Evolutionary conservation across 2,113 vertebrate genomes (phyloP), one percentile per base, ranked within the genome.

Genomic region (Dinomys branickii): DNA sequence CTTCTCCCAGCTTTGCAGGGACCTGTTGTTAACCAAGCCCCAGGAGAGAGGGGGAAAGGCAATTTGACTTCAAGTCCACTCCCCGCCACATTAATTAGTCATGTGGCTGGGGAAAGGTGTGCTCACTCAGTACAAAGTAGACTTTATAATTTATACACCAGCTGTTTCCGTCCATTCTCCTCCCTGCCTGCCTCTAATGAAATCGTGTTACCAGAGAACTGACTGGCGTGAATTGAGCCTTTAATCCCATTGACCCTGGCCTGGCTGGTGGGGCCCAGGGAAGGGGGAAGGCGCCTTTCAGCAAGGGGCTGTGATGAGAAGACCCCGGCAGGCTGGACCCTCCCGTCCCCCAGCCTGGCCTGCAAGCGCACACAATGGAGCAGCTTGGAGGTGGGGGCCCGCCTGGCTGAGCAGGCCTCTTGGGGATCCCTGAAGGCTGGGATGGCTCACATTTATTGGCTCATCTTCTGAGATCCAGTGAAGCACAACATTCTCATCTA

Each of bases 401-500:
- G 99, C 99, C 99, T 99, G 98, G 99, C 99, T 99, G 99, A 99
- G 99, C 99, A 99, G 99, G 99, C 99, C 99, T 99, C 99, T 99
- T 99, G 99, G 99, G 99, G 96, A 94, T 97, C 97, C 99, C 99
- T 97, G 99, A 99, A 99, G 99, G 98, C 99, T 99, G 99, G 99
- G 99, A 99, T 99, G 99, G 99, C 99, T 99, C 99, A 99, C 99
- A 98, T 99, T 99, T 99, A 99, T 99, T 99, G 99, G 99, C 99
- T 99, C 99, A 99, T 99, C 99, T 99, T 99, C 99, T 99, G 99
- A 99, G 99, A 99, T 99, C 99, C 99, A 99, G 99, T 98, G 99
- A 99, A 99, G 99, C 99, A 99, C 99, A 99, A 99, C 99, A 99
- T 99, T 99, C 99, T 99, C 99, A 99, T 99, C 99, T 99, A 99